Base-by-base conservation (phyloP, 2,888 invertebrate species). In the Trisateles emortualis region DNA sequence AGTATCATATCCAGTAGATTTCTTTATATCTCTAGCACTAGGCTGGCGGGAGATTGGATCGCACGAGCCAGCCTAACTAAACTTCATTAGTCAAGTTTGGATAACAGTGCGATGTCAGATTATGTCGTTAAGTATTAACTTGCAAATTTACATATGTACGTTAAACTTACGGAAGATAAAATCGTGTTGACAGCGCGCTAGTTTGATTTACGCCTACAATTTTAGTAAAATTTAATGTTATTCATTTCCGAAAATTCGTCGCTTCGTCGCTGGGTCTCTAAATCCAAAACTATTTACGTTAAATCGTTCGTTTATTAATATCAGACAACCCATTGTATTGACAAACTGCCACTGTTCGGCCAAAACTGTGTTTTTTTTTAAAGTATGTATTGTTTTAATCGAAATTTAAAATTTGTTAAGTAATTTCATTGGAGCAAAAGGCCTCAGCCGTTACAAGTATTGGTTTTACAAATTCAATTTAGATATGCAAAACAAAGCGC, bases 41-140 rank as follows among this genome's bases (percentile, higher is more conserved):
- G 79, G 73, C 74, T 72, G 74, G 71, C 70, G 68, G 66, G 78
- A 87, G 84, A 88, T 88, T 88, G 87, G 87, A 87, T 87, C 81
- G 80, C 74, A 74, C 83, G 78, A 78, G 77, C 76, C 77, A 75
- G 84, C 80, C 81, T 86, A 84, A 84, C 88, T 86, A 85, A 88
- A 88, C 88, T 88, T 85, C 83, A 86, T 88, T 88, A 88, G 85
- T 78, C 76, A 79, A 78, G 84, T 86, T 87, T 83, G 77, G 78
- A 79, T 81, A 81, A 79, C 84, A 74, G 74, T 72, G 76, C 68
- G 56, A 68, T 65, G 74, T 70, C 68, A 76, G 76, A 79, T 81
- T 79, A 81, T 65, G 55, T 72, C 68, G 73, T 75, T 76, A 77
- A 70, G 68, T 72, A 63, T 64, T 50, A 71, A 64, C 64, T 67